Evolutionary conservation across 2,797 vertebrate species (phyloP), one percentile per base, ranked within the genome.

Genomic region (Propithecus perrieri): DNA sequence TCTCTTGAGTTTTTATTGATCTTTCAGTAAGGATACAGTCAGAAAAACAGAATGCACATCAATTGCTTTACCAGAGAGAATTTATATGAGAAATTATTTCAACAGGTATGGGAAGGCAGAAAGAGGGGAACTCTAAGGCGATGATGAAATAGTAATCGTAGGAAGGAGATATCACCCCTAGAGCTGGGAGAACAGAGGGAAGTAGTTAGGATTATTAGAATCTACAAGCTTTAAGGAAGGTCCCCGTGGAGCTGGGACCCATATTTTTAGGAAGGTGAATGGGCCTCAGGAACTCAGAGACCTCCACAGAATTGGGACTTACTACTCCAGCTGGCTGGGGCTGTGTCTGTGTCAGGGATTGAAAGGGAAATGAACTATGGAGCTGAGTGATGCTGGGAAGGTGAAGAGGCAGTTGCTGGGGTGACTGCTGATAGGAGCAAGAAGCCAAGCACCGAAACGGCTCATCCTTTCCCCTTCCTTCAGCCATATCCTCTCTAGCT

Each of bases 51-150:
- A 59, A 78, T 46, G 4, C 43, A 75, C 3, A 30, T 33, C 55
- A 85, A 3, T 61, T 96, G 18, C 89, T 96, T 89, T 57, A 61
- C 33, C 50, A 63, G 76, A 84, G 14, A 76, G 26, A 91, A 83
- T 85, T 67, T 43, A 84, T 67, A 30, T 63, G 76, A 85, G 74
- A 89, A 30, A 72, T 80, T 85, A 3, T 92, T 80, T 80, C 72
- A 71, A 88, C 7, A 48, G 9, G 3, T 20, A 22, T 80, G 35
- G 5, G 11, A 78, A 0, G 30, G 7, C 30, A 20, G 71, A 94
- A 89, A 33, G 67, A 43, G 3, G 5, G 5, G 0, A 59, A 15
- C 5, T 1, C 35, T 26, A 26, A 65, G 4, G 61, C 78, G 91
- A 43, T 63, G 15, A 85, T 80, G 33, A 57, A 38, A 38, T 2